phyloP scores from a whole-genome alignment of 2,113 vertebrate species.

The Climacteris rufus region DNA sequence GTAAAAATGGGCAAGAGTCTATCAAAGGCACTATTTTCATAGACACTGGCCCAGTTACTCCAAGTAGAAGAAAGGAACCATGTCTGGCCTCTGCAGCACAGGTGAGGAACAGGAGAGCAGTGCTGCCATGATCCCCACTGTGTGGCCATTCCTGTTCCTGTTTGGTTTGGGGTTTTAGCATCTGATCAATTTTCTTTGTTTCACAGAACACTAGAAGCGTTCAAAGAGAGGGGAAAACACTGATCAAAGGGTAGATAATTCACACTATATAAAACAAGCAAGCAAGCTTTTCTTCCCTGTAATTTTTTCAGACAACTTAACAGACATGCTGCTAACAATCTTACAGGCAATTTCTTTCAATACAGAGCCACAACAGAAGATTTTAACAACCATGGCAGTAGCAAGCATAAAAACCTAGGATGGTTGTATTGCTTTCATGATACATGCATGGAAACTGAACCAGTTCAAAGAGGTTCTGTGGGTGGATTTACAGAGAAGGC shows the following conservation, averaged over 20 bases:
- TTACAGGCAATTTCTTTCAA: background rate
- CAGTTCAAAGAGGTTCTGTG: background rate
- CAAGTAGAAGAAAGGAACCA: background rate
- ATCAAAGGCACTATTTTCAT: background rate
- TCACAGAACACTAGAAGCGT: background rate
- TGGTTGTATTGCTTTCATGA: background rate
- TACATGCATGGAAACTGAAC: conserved; percentile 13
- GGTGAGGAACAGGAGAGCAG: background rate
- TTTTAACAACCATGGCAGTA: background rate
- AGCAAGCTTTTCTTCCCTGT: background rate
- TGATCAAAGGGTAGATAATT: conserved; percentile 25
- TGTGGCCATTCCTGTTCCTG: fast-evolving
- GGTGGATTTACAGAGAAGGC: background rate
- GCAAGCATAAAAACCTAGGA: background rate
- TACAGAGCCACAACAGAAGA: background rate
- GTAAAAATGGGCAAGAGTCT: background rate
- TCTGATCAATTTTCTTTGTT: background rate
- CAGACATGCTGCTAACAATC: background rate
- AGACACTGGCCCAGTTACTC: background rate
- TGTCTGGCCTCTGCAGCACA: background rate
- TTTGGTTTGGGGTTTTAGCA: background rate
- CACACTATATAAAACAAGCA: background rate
- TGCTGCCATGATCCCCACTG: background rate
- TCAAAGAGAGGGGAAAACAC: conserved; percentile 16
- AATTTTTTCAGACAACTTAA: background rate